Evolutionary conservation across 2,888 invertebrate species (phyloP), one percentile per base, ranked within the genome.

Genomic region (Cataglyphis albicans): DNA sequence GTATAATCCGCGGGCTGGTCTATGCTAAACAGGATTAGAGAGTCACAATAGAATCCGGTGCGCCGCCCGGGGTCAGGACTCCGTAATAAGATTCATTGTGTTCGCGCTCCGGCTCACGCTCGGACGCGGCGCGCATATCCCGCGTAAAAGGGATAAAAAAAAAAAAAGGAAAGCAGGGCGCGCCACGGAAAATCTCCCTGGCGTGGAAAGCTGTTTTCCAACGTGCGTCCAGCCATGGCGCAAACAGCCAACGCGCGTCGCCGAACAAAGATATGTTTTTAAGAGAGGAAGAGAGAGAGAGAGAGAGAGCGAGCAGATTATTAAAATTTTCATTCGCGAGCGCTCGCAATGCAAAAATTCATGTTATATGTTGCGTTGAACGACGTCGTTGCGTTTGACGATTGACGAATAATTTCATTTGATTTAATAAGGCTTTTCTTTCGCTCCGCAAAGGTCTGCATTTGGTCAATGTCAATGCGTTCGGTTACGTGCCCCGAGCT

Each of bases 51-150:
- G 76, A 35, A 76, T 32, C 52, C 21, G 59, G 44, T 41, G 61
- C 32, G 52, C 57, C 73, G 75, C 44, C 44, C 83, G 74, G 15
- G 82, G 75, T 82, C 74, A 73, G 73, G 63, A 74, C 68, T 85
- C 74, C 59, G 64, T 81, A 67, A 61, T 74, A 76, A 81, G 85
- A 83, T 83, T 70, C 70, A 86, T 86, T 86, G 85, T 85, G 41
- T 61, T 67, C 48, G 48, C 70, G 81, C 63, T 74, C 38, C 18
- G 55, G 81, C 72, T 75, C 81, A 64, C 41, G 78, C 75, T 57
- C 57, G 81, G 81, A 82, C 64, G 78, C 76, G 64, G 52, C 57
- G 64, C 38, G 63, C 81, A 76, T 82, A 65, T 82, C 55, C 81
- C 55, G 65, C 55, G 59, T 64, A 64, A 82, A 65, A 59, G 25